A percentile compares a stretch with the other conserved stretches of the same genome.
These are phyloP conservation scores for Acanthis flammea DNA, from an alignment of 2,797 vertebrate genomes.

Conservation along the genomic window DNA sequence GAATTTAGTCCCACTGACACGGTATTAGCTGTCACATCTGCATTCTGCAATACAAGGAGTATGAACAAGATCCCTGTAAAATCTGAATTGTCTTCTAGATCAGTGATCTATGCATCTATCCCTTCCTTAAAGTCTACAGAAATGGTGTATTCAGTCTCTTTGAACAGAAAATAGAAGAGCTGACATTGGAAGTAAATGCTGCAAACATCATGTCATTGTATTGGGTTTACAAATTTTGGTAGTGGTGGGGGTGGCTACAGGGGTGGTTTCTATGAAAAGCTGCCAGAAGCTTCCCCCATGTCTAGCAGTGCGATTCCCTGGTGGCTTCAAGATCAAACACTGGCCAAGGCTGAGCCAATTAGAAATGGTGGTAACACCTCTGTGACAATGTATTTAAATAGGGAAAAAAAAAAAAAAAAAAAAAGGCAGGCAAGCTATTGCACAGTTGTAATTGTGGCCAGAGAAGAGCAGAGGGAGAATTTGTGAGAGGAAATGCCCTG, in stretches of 20 bases:
- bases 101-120: accelerated
- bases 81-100: not conserved
- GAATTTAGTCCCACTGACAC: not conserved
- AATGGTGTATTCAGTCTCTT: not conserved
- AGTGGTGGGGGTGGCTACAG: accelerated
- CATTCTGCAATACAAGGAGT: not conserved
- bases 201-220: not conserved
- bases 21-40: not conserved
- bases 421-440: too few relatives aligned
- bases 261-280: not conserved
- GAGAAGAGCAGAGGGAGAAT: not conserved
- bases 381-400: not conserved
- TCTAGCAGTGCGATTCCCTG: not conserved
- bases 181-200: not conserved
- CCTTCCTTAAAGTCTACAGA: not conserved
- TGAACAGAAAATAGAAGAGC: not conserved
- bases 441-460: not conserved
- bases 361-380: not conserved
- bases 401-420: too few relatives aligned
- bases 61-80: not conserved
- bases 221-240: not conserved
- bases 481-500: not conserved
- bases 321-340: not conserved
- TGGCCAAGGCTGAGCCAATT: not conserved
- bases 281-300: not conserved